Base-by-base conservation (phyloP, 2,797 vertebrate species). In the Ptychadena robeensis region DNA sequence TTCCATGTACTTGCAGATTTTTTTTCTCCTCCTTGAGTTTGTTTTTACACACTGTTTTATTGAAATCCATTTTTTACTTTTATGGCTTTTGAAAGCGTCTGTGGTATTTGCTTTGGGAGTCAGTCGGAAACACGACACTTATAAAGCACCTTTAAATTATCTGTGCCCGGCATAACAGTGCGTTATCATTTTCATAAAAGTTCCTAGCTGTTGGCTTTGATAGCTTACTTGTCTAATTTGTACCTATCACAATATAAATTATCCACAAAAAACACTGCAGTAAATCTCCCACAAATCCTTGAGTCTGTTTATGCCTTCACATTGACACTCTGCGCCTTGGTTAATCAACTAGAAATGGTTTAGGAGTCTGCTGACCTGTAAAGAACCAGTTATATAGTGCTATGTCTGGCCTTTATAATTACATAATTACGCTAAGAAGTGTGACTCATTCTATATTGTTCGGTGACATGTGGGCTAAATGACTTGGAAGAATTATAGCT, bases 41-140 rank as follows among this genome's bases (percentile, higher is more conserved):
- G 81, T 0, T 86, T 91, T 92, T 85, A 87, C 82, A 86, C 83
- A 80, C 80, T 82, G 64, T 77, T 92, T 91, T 90, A 91, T 87
- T 86, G 72, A 88, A 92, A 92, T 82, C 86, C 82, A 89, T 86
- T 88, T 91, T 91, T 89, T 87, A 89, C 87, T 87, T 86, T 82
- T 84, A 87, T 70, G 84, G 77, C 71, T 82, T 90, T 85, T 73
- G n/a, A 44, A 82, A 84, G 79, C 44, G 12, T 72, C 80, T 84
- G 86, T 83, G 88, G 31, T 72, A 75, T 86, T 82, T 87, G 78
- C 83, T 87, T 86, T 85, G 63, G 61, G 86, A 87, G 66, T 63
- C 18, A 0, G 74, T 44, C 78, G 79, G 86, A 88, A 88, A 85
- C 69, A 70, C 73, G 85, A 63, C 40, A 1, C 77, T 79, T 48